Base-by-base conservation (phyloP, 2,888 invertebrate species). In the Ceraclea dissimilis region DNA sequence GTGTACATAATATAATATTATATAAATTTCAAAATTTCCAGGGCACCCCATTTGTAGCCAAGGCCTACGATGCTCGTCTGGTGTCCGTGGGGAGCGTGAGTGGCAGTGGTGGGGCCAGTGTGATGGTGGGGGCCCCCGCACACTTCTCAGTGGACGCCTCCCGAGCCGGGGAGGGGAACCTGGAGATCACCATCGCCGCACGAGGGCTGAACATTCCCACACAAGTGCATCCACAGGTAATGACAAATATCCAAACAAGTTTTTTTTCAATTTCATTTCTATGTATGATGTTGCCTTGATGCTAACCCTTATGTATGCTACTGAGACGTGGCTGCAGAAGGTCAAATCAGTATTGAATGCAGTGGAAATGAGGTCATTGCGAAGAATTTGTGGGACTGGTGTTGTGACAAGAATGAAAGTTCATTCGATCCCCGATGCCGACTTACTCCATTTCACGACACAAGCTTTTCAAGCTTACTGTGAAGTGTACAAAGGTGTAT, bases 141-240 rank as follows among this genome's bases (percentile, higher is more conserved):
- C 93, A 94, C 67, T 89, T 96, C 67, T 90, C 91, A 17, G 95
- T 97, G 52, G 96, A 98, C 71, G 96, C 96, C 2, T 92, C 92
- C 62, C 89, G 93, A 70, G 95, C 97, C 49, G 98, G 98, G 10
- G 97, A 97, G 76, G 98, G 98, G 52, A 93, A 93, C 72, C 77
- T 98, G 63, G 97, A 98, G 75, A 97, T 98, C 64, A 94, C 95
- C 49, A 95, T 99, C 65, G 92, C 93, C 60, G 92, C 94, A 46
- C 83, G 91, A 69, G 93, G 95, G 53, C 82, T 92, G 62, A 93
- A 96, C 69, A 93, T 96, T 66, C 94, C 95, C 50, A 95, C 94
- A 53, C 94, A 95, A 81, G 94, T 95, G 48, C 92, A 90, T 70
- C 92, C 93, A 8, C 88, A 93, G 73, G 94, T 93, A 22, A 18